A percentile compares a stretch with the other conserved stretches of the same genome.
phyloP scores from a whole-genome alignment of 1,140 invertebrate species.

The Brachystomella parvula region DNA sequence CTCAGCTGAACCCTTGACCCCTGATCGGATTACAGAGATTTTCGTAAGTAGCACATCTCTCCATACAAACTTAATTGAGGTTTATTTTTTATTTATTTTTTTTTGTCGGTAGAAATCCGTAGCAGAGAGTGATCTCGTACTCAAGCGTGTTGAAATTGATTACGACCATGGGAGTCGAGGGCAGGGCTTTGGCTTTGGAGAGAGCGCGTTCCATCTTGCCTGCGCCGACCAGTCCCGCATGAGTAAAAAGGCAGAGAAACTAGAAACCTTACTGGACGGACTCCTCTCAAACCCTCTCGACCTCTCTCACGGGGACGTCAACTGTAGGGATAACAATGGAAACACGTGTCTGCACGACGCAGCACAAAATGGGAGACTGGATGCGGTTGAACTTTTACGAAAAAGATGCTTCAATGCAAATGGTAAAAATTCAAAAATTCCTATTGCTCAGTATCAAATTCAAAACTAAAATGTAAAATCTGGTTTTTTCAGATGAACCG shows the following conservation, averaged over 20 bases:
- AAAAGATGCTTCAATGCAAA: not conserved
- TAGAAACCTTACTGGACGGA: not conserved
- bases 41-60: too few relatives aligned
- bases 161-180: slow-evolving; percentile 1
- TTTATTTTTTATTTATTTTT: not conserved
- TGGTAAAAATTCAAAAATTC: not conserved
- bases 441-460: not conserved
- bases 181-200: not conserved
- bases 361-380: not conserved
- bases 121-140: not conserved
- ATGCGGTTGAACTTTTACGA: not conserved
- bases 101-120: not conserved
- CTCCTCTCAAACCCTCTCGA: not conserved
- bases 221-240: not conserved
- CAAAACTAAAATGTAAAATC: not conserved
- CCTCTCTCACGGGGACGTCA: not conserved
- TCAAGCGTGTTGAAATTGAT: not conserved
- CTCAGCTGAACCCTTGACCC: not conserved
- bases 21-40: not conserved
- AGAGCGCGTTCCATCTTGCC: not conserved
- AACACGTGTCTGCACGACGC: slow-evolving; percentile 1
- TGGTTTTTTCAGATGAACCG: not conserved
- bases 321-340: not conserved
- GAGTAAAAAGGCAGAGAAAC: not conserved
- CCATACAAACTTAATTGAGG: not conserved